Evolutionary conservation across 2,888 invertebrate species (phyloP).

Genomic region (Candidula unifasciata): DNA sequence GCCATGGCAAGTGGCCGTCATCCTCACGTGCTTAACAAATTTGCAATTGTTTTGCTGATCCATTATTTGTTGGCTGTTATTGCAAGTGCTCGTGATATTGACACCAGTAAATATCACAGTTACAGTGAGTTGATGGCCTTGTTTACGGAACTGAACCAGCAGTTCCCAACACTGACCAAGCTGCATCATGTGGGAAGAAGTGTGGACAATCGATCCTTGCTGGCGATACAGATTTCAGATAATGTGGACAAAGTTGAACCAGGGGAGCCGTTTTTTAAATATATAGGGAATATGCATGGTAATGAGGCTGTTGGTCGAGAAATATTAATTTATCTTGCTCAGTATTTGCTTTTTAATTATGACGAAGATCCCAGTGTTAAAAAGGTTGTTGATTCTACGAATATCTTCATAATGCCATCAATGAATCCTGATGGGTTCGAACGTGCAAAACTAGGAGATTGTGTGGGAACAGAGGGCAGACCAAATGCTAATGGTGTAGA

Average conservation of each 20-base stretch:
- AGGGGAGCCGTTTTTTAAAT: slow-evolving; percentile 74
- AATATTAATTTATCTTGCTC: slow-evolving; percentile 83
- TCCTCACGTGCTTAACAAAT: too few species aligned
- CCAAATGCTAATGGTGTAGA: slow-evolving; percentile 85
- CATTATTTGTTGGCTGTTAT: not conserved
- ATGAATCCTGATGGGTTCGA: slow-evolving; percentile 78
- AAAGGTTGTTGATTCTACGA: slow-evolving; percentile 67
- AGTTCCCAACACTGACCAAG: slow-evolving; percentile 67
- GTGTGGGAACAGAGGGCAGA: slow-evolving; percentile 82
- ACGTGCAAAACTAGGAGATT: slow-evolving; percentile 65
- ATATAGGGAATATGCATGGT: slow-evolving; percentile 73
- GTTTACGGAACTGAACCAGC: slow-evolving; percentile 59
- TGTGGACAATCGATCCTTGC: slow-evolving; percentile 62
- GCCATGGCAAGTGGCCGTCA: too few species aligned
- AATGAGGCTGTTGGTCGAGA: slow-evolving; percentile 89
- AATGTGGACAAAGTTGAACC: slow-evolving; percentile 67
- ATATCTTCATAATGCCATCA: slow-evolving; percentile 75
- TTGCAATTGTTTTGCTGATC: too few species aligned
- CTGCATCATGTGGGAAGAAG: slow-evolving; percentile 71
- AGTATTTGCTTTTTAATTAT: slow-evolving; percentile 69
- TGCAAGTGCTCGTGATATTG: slow-evolving; percentile 47
- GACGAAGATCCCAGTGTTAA: slow-evolving; percentile 61
- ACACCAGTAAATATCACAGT: slow-evolving; percentile 67
- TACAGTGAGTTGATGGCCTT: slow-evolving; percentile 65
- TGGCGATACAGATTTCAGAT: slow-evolving; percentile 72